Evolutionary conservation across 92 coral and sea anemone genomes (phyloP), one percentile per base, ranked within the genome.

Genomic region (Anthopleura xanthogrammica): DNA sequence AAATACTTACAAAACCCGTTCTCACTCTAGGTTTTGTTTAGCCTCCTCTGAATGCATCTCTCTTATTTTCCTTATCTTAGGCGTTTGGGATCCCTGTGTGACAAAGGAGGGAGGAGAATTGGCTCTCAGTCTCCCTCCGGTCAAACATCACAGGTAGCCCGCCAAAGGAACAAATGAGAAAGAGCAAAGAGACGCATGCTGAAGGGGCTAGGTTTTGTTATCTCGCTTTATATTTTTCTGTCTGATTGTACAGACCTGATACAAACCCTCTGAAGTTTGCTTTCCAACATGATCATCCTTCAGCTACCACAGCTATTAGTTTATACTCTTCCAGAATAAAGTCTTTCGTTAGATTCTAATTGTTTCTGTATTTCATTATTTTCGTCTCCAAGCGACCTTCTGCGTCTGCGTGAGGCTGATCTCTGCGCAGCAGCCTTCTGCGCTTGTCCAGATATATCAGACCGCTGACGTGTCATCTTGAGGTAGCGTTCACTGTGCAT

Each of bases 371-470:
- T 42, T 68, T 39, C 92, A 14, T 84, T 89, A 57, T 90, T 87
- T 39, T 94, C 98, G 79, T 92, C 95, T 41, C 99, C 99, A n/a
- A 97, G 89, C 0, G 98, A 94, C 12, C 90, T 87, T 43, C 88
- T 76, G 80, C 92, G 98, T 55, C 97, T 85, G 81, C 98, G 98
- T 52, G 86, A 65, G 9, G 92, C 92, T 9, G 98, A 98, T 79
- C 97, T 87, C 79, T 89, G 91, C 41, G 95, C 93, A 36, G 99
- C 99, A 17, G 95, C 90, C 66, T 89, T 94, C 87, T 97, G 99
- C 73, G 99, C 99, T 71, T 92, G 87, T 36, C 98, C 93, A 39
- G 99, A 97, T 64, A 97, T 97, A 79, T 97, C 99, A 2, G 99
- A 97, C 92, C 93, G 98, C 88, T 97, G 99, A 72, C 99, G 96